Conservation (phyloP, 2,888 invertebrate genomes). For the Caenorhabditis sp. region DNA sequence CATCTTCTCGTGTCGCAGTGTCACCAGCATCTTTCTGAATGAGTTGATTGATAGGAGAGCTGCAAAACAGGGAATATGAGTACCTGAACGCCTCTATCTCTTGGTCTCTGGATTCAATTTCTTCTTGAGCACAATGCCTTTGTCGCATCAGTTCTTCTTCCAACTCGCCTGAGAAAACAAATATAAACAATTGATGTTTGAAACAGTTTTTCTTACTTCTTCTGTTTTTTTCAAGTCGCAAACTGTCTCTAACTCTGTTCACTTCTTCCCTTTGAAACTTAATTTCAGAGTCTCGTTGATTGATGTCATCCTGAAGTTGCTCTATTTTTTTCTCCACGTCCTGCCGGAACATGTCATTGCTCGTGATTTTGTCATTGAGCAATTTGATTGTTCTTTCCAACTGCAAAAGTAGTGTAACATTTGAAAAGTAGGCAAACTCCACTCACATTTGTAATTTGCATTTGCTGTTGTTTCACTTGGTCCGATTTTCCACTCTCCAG, state of each 20-base stretch:
- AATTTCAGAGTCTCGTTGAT: conserved; percentile 18
- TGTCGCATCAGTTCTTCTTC: conserved; percentile 53
- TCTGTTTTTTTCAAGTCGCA: conserved; percentile 38
- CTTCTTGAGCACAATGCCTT: conserved; percentile 42
- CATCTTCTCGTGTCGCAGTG: conserved; percentile 55
- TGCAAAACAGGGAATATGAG: background rate
- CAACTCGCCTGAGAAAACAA: conserved; percentile 32
- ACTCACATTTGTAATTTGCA: conserved; percentile 32
- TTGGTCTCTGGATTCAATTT: conserved; percentile 53
- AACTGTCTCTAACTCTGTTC: conserved; percentile 32
- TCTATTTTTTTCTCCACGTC: conserved; percentile 35
- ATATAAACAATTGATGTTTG: background rate
- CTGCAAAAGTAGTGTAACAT: no score
- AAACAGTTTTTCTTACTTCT: conserved; percentile 27
- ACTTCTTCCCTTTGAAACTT: conserved; percentile 38
- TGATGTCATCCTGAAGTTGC: conserved; percentile 27
- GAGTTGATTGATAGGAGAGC: background rate
- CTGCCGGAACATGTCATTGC: conserved; percentile 41
- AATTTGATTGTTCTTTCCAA: conserved; percentile 38
- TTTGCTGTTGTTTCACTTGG: conserved; percentile 43
- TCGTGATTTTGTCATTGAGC: conserved; percentile 45
- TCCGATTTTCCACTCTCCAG: conserved; percentile 39
- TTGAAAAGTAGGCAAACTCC: no score
- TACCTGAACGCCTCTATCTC: conserved; percentile 60
- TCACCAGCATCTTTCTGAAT: conserved; percentile 58